A percentile compares a stretch with the other conserved stretches of the same genome.
Evolutionary conservation across 2,797 vertebrate species (phyloP).

Genomic region (Pteronotus mesoamericanus): DNA sequence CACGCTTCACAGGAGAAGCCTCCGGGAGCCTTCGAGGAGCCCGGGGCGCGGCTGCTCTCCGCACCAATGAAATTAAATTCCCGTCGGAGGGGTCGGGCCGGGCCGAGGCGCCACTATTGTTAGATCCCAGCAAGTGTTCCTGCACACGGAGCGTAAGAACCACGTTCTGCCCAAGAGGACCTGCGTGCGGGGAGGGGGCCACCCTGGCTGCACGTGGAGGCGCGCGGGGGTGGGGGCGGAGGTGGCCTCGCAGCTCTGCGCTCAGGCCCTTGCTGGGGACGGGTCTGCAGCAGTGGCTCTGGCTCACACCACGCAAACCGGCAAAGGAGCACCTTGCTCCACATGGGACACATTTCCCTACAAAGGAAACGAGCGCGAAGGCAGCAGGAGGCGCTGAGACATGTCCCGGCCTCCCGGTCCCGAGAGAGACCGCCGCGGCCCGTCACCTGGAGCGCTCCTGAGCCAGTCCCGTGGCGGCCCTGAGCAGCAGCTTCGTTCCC

Average conservation of each 20-base stretch:
- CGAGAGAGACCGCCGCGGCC: too few relatives aligned
- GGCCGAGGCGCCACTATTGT: neutral
- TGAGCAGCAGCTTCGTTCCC: neutral
- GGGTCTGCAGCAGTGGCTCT: neutral
- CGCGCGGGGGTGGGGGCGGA: too few relatives aligned
- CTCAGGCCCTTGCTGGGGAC: neutral
- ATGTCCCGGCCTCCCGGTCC: neutral
- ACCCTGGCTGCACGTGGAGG: too few relatives aligned
- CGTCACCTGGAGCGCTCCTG: neutral
- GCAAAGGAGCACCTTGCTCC: neutral
- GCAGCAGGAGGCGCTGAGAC: neutral
- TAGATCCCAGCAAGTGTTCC: neutral
- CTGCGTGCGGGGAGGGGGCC: neutral
- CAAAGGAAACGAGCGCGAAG: neutral
- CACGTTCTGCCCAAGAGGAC: neutral
- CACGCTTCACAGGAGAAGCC: neutral
- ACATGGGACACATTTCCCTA: neutral
- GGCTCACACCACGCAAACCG: neutral
- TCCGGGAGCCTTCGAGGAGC: neutral
- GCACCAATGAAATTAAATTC: neutral
- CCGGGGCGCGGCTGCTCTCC: neutral
- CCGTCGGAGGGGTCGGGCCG: neutral
- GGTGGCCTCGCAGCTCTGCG: neutral
- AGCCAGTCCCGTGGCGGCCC: neutral
- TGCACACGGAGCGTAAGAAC: rapidly evolving